A percentile compares a stretch with the other conserved stretches of the same genome.
These are phyloP conservation scores for Rousettus leschenaultii DNA, from an alignment of 2,113 vertebrate genomes.

Conservation along the genomic window DNA sequence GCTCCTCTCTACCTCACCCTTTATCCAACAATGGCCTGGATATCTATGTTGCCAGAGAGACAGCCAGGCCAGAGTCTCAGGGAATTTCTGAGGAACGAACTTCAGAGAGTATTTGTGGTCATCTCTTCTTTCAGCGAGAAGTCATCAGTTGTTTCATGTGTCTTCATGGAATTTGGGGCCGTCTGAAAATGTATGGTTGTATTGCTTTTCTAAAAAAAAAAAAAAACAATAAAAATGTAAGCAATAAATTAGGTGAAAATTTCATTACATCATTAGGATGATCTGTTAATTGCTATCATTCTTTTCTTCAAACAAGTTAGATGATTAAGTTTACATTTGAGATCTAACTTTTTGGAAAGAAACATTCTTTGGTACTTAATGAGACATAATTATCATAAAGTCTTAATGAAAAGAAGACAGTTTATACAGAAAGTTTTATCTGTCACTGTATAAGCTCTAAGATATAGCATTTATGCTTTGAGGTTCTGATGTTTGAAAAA, in stretches of 20 bases:
- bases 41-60: background rate
- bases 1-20: background rate
- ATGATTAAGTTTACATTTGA: background rate
- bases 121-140: background rate
- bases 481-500: background rate
- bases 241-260: background rate
- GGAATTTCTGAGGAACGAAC: background rate
- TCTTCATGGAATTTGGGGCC: background rate
- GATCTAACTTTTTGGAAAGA: background rate
- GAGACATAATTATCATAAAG: background rate
- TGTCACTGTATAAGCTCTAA: background rate
- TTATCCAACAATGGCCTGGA: background rate
- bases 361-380: background rate
- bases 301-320: slow-evolving; percentile 1
- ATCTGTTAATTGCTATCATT: slow-evolving; percentile 26
- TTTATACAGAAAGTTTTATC: background rate
- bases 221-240: background rate
- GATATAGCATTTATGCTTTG: background rate
- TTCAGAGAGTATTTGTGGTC: background rate
- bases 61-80: background rate
- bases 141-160: background rate
- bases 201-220: background rate
- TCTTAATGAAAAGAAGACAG: background rate
- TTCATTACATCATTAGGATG: background rate
- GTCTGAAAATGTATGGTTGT: background rate